Conservation (phyloP, 1,140 invertebrate species). For the Caenorhabditis remanei region DNA sequence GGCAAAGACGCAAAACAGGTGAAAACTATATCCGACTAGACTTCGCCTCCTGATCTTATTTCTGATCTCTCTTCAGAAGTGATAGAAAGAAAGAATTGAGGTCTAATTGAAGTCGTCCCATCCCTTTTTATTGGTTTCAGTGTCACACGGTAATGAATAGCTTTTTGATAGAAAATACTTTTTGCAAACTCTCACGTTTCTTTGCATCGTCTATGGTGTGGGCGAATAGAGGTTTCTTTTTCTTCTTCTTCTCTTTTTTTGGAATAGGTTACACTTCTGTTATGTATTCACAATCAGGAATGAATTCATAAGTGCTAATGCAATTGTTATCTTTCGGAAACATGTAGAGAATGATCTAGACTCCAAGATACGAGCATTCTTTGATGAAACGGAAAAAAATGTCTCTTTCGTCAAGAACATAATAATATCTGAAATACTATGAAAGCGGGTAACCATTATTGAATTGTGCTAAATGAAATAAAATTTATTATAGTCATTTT, state of each 20-base stretch:
- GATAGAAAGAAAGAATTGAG: background rate
- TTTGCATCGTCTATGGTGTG: background rate
- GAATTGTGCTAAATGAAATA: background rate
- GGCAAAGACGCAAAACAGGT: background rate
- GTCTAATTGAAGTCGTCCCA: background rate
- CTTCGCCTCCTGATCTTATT: background rate
- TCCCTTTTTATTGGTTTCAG: background rate
- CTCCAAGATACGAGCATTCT: background rate
- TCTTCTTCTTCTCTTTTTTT: too few relatives aligned
- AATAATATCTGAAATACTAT: background rate
- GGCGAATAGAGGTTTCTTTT: background rate
- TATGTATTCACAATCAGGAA: background rate
- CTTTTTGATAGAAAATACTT: constrained; percentile 21
- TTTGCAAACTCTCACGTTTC: constrained; percentile 46
- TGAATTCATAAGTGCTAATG: constrained; percentile 3
- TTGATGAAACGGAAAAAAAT: too few relatives aligned
- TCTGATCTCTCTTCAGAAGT: background rate
- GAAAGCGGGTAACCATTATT: background rate
- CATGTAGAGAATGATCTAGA: background rate
- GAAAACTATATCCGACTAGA: constrained; percentile 29
- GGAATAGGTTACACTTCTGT: background rate
- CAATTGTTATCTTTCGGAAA: constrained; percentile 9
- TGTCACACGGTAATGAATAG: constrained; percentile 51
- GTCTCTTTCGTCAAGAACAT: too few relatives aligned
- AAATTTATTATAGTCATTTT: constrained; percentile 2